These are phyloP conservation scores for Sialia sialis DNA, from an alignment of 2,113 vertebrate species.

Conservation along the genomic window DNA sequence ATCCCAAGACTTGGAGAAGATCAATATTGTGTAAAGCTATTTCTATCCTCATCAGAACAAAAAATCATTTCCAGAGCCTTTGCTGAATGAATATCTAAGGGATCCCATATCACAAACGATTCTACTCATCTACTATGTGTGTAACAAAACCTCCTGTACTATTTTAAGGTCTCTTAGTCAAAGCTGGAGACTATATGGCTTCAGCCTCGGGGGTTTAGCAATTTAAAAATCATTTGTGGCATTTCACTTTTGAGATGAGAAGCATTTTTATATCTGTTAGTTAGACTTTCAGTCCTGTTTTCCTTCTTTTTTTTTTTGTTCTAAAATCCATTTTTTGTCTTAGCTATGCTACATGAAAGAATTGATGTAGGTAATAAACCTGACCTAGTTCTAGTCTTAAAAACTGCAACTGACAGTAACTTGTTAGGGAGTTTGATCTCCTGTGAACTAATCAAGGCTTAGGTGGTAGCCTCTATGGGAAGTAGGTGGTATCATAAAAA, in stretches of 20 bases:
- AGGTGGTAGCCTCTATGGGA: conserved; percentile 46
- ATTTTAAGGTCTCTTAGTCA: background rate
- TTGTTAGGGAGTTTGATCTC: conserved; percentile 71
- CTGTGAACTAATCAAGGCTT: conserved; percentile 68
- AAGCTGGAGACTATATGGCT: background rate
- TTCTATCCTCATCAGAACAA: background rate
- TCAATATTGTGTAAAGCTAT: background rate
- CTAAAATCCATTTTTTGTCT: conserved; percentile 2
- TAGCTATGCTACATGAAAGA: conserved; percentile 35
- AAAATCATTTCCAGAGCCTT: background rate
- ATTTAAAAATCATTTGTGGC: conserved; percentile 10
- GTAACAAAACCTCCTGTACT: background rate
- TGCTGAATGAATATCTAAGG: background rate
- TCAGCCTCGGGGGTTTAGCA: background rate
- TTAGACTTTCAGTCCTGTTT: conserved; percentile 12
- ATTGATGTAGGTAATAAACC: conserved; percentile 60
- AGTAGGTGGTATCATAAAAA: conserved; percentile 35
- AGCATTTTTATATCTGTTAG: background rate
- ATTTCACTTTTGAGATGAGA: conserved; percentile 9
- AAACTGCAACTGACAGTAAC: conserved; percentile 51
- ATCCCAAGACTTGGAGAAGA: background rate
- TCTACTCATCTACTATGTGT: background rate
- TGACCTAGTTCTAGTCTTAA: conserved; percentile 66
- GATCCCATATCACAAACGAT: background rate
- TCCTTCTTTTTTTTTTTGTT: background rate